Conservation (phyloP, 2,113 vertebrate species). For the mouse (Mus musculus) region GRCm39 chr16:30948001-30948500, state of each 20-base stretch:
- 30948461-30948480: slow-evolving; percentile 74
- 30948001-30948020: not conserved
- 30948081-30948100: not conserved
- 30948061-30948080: not conserved
- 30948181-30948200: not conserved
- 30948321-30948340: not conserved
- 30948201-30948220: not conserved
- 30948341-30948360: not conserved
- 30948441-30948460: slow-evolving; percentile 89
- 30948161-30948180: not conserved
- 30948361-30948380: slow-evolving; percentile 46
- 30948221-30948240: not conserved
- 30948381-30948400: slow-evolving; percentile 57
- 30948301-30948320: not conserved
- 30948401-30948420: slow-evolving; percentile 32
- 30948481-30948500: slow-evolving; percentile 61
- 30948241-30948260: not conserved
- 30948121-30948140: slow-evolving; percentile 29
- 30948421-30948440: slow-evolving; percentile 93
- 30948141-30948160: not conserved
- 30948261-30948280: not conserved
- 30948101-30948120: not conserved
- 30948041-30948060: slow-evolving; percentile 22
- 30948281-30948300: not conserved
- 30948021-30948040: slow-evolving; percentile 19